These are phyloP conservation scores for Thermophis baileyi DNA, from an alignment of 2,113 vertebrate genomes.

Conservation along the genomic window DNA sequence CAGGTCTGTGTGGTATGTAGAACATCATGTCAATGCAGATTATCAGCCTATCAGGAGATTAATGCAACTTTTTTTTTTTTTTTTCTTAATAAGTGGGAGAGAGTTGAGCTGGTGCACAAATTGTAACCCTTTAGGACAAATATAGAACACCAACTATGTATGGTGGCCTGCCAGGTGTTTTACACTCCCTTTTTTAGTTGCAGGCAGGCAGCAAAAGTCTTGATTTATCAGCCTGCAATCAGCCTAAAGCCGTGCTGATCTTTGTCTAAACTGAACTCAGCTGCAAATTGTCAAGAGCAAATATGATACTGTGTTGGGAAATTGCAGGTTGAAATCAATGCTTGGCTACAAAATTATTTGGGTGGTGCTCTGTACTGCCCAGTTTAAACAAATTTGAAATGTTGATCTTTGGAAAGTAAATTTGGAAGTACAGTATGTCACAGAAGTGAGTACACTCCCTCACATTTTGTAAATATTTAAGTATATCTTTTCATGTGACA, in stretches of 20 bases:
- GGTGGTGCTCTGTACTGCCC: background rate
- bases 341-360: background rate
- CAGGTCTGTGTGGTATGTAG: background rate
- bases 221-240: background rate
- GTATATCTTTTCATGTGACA: too few species aligned
- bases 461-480: too few species aligned
- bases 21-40: background rate
- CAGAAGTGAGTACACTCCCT: too few species aligned
- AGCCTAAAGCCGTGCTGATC: background rate
- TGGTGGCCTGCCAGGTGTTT: background rate
- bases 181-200: background rate
- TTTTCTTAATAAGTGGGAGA: too few species aligned
- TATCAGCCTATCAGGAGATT: background rate
- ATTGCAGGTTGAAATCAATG: background rate
- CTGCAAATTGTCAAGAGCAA: background rate
- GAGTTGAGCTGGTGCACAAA: background rate
- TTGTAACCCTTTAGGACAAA: background rate
- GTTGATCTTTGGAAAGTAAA: background rate
- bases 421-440: background rate
- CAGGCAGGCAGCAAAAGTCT: background rate
- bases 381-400: background rate
- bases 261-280: background rate
- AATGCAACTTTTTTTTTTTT: background rate
- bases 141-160: background rate
- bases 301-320: background rate